phyloP scores from a whole-genome alignment of 2,113 vertebrate species.

The Turnix velox region DNA sequence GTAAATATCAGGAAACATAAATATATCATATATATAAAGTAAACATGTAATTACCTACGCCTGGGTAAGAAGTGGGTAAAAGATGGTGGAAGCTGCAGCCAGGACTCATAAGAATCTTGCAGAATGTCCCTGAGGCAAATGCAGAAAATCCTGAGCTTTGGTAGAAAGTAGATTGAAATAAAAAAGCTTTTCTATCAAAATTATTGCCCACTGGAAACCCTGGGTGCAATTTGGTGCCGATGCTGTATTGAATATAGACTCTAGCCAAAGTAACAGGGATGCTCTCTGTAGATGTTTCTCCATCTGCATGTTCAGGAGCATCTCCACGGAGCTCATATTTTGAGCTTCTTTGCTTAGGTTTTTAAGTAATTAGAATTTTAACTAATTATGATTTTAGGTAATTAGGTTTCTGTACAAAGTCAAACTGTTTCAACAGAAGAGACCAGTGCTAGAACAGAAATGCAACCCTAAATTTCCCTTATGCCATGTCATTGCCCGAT shows the following conservation, averaged over 20 bases:
- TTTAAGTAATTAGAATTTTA: no score
- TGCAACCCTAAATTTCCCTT: background rate
- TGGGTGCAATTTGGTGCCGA: rapidly evolving
- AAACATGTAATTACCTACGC: background rate
- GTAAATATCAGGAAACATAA: background rate
- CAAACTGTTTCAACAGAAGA: background rate
- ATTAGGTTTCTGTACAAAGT: background rate
- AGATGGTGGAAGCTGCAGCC: background rate
- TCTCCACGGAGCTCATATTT: background rate
- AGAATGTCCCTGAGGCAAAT: background rate
- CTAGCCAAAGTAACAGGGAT: background rate
- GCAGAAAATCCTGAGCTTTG: background rate
- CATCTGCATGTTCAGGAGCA: background rate
- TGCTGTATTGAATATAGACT: background rate
- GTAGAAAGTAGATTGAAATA: background rate
- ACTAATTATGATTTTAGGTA: no score
- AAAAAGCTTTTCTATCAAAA: background rate
- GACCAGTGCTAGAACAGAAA: background rate
- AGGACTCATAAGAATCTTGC: background rate
- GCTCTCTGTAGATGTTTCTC: background rate
- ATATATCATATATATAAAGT: background rate
- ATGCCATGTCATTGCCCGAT: background rate
- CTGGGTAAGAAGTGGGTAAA: background rate
- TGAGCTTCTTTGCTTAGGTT: background rate
- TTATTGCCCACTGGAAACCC: background rate